Conservation (phyloP, 2,113 vertebrate species). For the Brachyistius frenatus region DNA sequence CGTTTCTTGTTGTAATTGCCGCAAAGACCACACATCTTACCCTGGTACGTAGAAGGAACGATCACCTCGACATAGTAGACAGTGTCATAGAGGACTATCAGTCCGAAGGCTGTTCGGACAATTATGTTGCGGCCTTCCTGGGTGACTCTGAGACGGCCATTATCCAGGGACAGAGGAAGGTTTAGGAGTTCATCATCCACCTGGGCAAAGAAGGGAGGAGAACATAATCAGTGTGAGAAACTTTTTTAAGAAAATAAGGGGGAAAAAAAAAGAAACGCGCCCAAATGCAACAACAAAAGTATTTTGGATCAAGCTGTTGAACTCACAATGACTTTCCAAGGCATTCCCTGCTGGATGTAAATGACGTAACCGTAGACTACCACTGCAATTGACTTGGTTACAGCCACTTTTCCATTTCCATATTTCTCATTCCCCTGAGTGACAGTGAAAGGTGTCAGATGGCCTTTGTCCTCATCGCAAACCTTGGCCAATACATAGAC, state of each 20-base stretch:
- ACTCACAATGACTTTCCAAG: constrained; percentile 80
- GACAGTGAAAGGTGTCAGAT: constrained; percentile 69
- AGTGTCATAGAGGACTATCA: constrained; percentile 79
- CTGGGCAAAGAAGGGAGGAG: constrained; percentile 35
- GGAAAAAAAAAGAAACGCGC: not conserved
- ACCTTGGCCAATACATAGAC: constrained; percentile 76
- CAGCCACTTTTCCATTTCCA: constrained; percentile 71
- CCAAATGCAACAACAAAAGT: not conserved
- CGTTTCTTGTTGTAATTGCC: constrained; percentile 79
- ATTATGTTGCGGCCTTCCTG: constrained; percentile 75
- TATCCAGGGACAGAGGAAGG: constrained; percentile 71
- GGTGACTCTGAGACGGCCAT: constrained; percentile 64
- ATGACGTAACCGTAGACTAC: constrained; percentile 71
- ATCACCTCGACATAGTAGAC: constrained; percentile 70
- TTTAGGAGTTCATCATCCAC: constrained; percentile 73
- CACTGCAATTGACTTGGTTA: constrained; percentile 70
- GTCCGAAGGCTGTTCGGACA: constrained; percentile 75
- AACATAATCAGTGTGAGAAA: not conserved
- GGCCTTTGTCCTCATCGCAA: constrained; percentile 50
- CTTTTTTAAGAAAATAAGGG: not conserved
- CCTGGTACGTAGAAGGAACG: constrained; percentile 73
- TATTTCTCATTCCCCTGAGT: constrained; percentile 75
- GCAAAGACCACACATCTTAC: constrained; percentile 79
- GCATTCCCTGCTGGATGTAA: constrained; percentile 67
- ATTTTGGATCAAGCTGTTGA: constrained; percentile 1